Evolutionary conservation across 2,797 vertebrate genomes (phyloP).

Genomic region (Ctenochaetus hawaiiensis): DNA sequence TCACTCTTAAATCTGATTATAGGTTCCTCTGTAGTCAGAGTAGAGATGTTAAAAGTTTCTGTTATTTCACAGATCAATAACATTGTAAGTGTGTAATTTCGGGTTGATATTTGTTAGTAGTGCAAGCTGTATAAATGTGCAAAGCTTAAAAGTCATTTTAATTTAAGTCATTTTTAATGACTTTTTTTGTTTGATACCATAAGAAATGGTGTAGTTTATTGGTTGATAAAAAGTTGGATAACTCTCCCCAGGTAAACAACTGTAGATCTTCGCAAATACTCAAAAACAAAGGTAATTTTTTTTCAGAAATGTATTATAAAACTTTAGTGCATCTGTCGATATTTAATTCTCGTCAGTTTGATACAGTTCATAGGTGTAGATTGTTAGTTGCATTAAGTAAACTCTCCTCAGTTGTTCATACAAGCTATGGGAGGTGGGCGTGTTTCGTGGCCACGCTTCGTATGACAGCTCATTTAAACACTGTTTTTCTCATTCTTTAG

Average conservation of each 20-base stretch:
- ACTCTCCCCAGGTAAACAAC: not conserved
- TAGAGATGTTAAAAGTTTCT: slow-evolving; percentile 42
- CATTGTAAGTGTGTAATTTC: not conserved
- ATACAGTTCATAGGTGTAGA: not conserved
- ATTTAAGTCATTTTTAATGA: not conserved
- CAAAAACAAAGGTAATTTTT: not conserved
- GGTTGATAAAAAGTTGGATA: not conserved
- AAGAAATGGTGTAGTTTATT: too few species aligned
- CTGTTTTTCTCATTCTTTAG: not conserved
- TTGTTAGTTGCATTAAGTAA: not conserved
- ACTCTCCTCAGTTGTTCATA: not conserved
- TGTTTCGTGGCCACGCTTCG: not conserved
- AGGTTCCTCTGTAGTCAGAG: not conserved
- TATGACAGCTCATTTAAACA: not conserved
- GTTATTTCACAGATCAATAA: not conserved
- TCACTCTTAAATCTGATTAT: slow-evolving; percentile 40
- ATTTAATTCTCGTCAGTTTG: not conserved
- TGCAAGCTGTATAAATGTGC: too few species aligned
- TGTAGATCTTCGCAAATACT: not conserved
- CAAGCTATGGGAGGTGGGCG: not conserved
- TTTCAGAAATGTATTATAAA: too few species aligned
- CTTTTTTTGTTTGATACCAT: not conserved
- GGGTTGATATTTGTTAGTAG: not conserved
- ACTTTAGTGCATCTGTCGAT: not conserved
- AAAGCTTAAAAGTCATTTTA: too few species aligned